A percentile compares a stretch with the other conserved stretches of the same genome.
Conservation (phyloP, 2,888 invertebrate genomes). For the Caradrina clavipalpis region DNA sequence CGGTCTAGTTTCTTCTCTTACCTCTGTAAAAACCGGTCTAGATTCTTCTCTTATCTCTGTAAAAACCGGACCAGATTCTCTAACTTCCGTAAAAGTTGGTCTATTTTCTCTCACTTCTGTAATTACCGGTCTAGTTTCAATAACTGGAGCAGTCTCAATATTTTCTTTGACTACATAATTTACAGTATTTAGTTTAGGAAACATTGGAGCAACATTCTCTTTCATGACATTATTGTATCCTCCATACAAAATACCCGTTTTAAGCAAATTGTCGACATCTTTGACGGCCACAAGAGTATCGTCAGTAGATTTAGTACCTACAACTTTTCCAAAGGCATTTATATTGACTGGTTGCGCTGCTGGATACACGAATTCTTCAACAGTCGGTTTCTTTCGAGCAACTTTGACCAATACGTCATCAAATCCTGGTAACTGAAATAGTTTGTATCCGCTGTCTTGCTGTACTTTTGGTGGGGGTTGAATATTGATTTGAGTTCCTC, state of each 20-base stretch:
- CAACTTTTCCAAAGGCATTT: conserved; percentile 37
- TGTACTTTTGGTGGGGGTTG: conserved; percentile 24
- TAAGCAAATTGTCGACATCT: conserved; percentile 64
- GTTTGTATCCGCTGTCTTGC: conserved; percentile 50
- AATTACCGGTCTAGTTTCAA: conserved; percentile 2
- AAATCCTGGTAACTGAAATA: conserved; percentile 68
- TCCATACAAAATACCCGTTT: conserved; percentile 64
- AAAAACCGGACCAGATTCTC: not conserved
- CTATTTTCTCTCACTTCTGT: conserved; percentile 12
- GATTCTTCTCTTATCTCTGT: conserved; percentile 11
- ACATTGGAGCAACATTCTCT: conserved; percentile 44
- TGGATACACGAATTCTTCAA: conserved; percentile 46
- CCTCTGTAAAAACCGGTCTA: conserved; percentile 15
- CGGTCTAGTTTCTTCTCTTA: not conserved
- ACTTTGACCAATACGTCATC: conserved; percentile 68
- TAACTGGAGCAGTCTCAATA: not conserved
- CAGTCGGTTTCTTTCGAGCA: not conserved
- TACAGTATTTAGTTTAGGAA: conserved; percentile 9
- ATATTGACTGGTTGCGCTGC: conserved; percentile 24
- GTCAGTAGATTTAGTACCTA: conserved; percentile 64
- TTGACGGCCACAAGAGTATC: conserved; percentile 68
- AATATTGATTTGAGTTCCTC: conserved; percentile 38
- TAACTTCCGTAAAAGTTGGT: conserved; percentile 9
- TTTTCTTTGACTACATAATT: conserved; percentile 13
- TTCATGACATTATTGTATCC: conserved; percentile 45